Evolutionary conservation across 2,797 vertebrate genomes (phyloP), one percentile per base, ranked within the genome.

Genomic region (Sparus aurata): DNA sequence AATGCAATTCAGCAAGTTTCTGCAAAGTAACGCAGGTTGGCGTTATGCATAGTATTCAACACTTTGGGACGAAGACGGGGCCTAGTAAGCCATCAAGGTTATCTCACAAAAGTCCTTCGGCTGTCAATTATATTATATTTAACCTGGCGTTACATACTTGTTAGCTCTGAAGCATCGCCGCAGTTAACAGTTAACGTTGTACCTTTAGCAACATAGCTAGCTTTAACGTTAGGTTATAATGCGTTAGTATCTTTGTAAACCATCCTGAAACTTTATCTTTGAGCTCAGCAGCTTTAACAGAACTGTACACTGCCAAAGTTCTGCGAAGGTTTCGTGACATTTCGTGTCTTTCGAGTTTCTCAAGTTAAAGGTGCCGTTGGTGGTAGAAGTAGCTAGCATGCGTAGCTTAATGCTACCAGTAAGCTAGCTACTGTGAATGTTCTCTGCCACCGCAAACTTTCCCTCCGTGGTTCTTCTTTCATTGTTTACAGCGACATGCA

Each of bases 371-470:
- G 75, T 83, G 55, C 45, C 60, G 18, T 46, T 4, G 7, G 6
- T 41, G 27, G 6, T 17, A 49, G 45, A 64, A 20, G 53, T 25
- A 66, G 80, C 52, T 79, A 84, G 66, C 77, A 15, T 50, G 7
- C 22, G 25, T 34, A 86, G 84, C 57, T 72, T 9, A 6, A 18
- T n/a, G 76, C 82, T 83, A 73, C 3, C 49, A 53, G 15, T n/a
- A 43, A 41, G 66, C 57, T 82, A 85, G 79, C 89, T 82, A 25
- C 53, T 62, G 71, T 73, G 69, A n/a, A 60, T 34, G 30, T 45
- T 16, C 50, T 38, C 73, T 66, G 18, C 0, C 4, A 12, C 20
- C 1, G 60, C 2, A 3, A 27, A 38, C 25, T 3, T 25, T 3
- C 22, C 11, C 1, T 10, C 15, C 27, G 45, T 30, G 16, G 5